phyloP scores from a whole-genome alignment of 2,797 vertebrate species.

The Clarias platycephalus region DNA sequence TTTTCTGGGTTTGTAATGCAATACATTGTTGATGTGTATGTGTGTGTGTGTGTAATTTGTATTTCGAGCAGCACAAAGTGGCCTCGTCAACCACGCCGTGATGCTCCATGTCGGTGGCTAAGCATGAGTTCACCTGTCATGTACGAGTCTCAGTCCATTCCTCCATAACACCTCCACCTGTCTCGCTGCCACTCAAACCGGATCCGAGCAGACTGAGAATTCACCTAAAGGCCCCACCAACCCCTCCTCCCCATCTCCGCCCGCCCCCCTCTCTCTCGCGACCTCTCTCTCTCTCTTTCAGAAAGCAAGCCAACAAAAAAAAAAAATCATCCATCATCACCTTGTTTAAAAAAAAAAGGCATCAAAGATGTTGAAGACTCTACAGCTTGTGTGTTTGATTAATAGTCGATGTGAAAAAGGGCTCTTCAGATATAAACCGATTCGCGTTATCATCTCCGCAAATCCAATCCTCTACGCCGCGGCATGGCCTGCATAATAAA shows the following conservation, averaged over 20 bases:
- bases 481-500: conserved; percentile 14
- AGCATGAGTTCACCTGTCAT: conserved; percentile 58
- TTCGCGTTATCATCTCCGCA: conserved; percentile 16
- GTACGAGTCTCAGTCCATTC: conserved; percentile 45
- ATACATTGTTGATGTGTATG: not conserved
- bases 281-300: not conserved
- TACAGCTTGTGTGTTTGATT: not conserved
- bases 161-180: conserved; percentile 42
- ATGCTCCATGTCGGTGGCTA: conserved; percentile 40
- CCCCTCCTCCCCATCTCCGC: rapidly evolving
- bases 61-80: conserved; percentile 48
- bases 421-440: not conserved
- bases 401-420: conserved; percentile 1
- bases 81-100: conserved; percentile 42
- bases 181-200: conserved; percentile 28
- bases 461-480: conserved; percentile 12
- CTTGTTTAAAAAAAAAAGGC: conserved; percentile 3
- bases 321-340: not conserved
- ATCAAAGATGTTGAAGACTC: conserved; percentile 18
- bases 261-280: not conserved
- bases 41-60: conserved; percentile 38
- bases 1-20: not conserved
- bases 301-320: not conserved
- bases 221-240: not conserved
- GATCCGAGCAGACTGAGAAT: conserved; percentile 5